Evolutionary conservation across 2,113 vertebrate species (phyloP), one percentile per base, ranked within the genome.

Genomic region (Nyctibius bracteatus): DNA sequence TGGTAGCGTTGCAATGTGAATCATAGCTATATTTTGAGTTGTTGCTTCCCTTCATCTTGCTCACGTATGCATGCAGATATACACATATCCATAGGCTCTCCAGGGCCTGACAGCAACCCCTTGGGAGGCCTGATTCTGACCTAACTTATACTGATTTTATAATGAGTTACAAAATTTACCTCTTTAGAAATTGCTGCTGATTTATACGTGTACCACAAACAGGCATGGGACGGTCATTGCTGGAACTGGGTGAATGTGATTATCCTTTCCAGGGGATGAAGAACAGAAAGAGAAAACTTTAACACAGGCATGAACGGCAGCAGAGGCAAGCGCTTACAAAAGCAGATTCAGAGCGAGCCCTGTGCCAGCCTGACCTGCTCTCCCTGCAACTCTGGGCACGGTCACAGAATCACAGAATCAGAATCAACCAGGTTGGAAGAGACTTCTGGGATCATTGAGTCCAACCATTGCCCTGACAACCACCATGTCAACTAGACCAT

Each of bases 321-420:
- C 4, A 1, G 33, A 46, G 37, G 14, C 49, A 66, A n/a, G 11
- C 14, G 7, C 12, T 70, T 84, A 23, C 41, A 61, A 14, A 35
- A 51, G 15, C 15, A 57, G n/a, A 2, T 0, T 43, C 2, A 6
- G 44, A 65, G 21, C 1, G 5, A 55, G 58, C 59, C 41, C 58
- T 65, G 37, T 3, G 3, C 24, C 89, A 68, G 67, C 47, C 47
- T 16, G 10, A 41, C 14, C 31, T 8, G 15, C 44, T 62, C 28
- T 62, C 43, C 35, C 49, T 4, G 5, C 14, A 5, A 28, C 4
- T 11, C 31, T 1, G 1, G 52, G 52, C 73, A 43, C 0, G 0
- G 39, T n/a, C n/a, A n/a, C n/a, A n/a, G n/a, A n/a, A n/a, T n/a
- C n/a, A n/a, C n/a, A n/a, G n/a, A n/a, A n/a, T n/a, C n/a, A n/a